Base-by-base conservation (phyloP, 2,888 invertebrate species). In the Philereme transversata region DNA sequence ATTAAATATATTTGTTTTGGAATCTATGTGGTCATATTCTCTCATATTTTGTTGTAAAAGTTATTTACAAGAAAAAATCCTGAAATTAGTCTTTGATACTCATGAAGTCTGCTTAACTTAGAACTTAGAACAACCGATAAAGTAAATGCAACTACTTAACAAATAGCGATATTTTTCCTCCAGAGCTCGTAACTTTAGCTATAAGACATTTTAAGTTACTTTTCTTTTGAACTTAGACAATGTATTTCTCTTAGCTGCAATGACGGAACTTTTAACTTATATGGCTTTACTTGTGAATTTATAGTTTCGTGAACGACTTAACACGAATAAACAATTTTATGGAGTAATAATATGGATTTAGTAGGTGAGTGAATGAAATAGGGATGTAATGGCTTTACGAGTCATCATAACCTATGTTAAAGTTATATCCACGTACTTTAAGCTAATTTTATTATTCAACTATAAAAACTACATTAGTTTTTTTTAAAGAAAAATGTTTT, bases 181-280 rank as follows among this genome's bases (percentile, higher is more conserved):
- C 33, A 34, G 52, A 58, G 43, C 52, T 51, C 58, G 11, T 43
- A 64, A 64, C 64, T 66, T 68, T 35, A 6, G 49, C 64, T 57
- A 51, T 68, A 62, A 68, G 51, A 59, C 53, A 46, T 60, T 45
- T 58, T 55, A 60, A 60, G 56, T 51, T 52, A 56, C 51, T 59
- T 62, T 66, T 69, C 43, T 51, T 61, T 6, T 49, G 38, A 61
- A 64, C 51, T 69, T 60, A 41, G 36, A 48, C 57, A 46, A 61
- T 60, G 57, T 59, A 46, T 62, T 53, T 52, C 62, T 53, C 52
- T 48, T 60, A 8, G 55, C 51, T 35, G 44, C 41, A 51, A 57
- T 34, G 38, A 48, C 38, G 54, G 33, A 60, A 63, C 56, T 63
- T 63, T 58, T 56, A 56, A 59, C 56, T 56, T 59, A 56, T 45